Base-by-base conservation (phyloP, 2,113 vertebrate genomes). In the Hippopotamus amphibius region DNA sequence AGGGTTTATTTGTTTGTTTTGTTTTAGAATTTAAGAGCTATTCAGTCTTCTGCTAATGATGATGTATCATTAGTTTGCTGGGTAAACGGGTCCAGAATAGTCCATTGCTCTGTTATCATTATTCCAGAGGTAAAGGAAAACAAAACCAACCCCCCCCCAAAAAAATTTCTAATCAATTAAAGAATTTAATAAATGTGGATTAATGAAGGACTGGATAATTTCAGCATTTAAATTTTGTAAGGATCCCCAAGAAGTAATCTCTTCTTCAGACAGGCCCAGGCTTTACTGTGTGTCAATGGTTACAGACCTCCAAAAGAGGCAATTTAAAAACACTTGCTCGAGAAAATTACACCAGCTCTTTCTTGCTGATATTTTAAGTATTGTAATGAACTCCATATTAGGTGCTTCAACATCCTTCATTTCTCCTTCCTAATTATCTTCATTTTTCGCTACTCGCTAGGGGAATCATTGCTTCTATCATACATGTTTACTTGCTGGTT, bases 1-100 rank as follows among this genome's bases (percentile, higher is more conserved):
- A 90, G 68, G 68, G 55, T 57, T 89, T 72, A 59, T 79, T 97
- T 93, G 87, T 96, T 97, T 96, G 72, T 91, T 97, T 92, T 83
- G 41, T 65, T 84, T 80, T 72, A 88, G 61, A 55, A 48, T 96
- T 83, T 89, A 88, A 93, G 66, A 97, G 37, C 48, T 53, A 82
- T 59, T 26, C 69, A 72, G 84, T 61, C 69, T 82, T 71, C 82
- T 95, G 74, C 87, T 87, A 43, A 55, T 69, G 48, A 79, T 37
- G 69, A 71, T n/a, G 63, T 24, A 71, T 55, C 48, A 76, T 87
- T 48, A 55, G 43, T 81, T 79, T 74, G 59, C 72, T 92, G n/a
- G 24, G 76, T 66, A 14, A 37, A 71, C 89, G 41, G 14, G 41
- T 46, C 63, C 63, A 46, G 66, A 83, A 80, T 12, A 91, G 72